Evolutionary conservation across 2,797 vertebrate species (phyloP).

Genomic region (Euthynnus affinis): DNA sequence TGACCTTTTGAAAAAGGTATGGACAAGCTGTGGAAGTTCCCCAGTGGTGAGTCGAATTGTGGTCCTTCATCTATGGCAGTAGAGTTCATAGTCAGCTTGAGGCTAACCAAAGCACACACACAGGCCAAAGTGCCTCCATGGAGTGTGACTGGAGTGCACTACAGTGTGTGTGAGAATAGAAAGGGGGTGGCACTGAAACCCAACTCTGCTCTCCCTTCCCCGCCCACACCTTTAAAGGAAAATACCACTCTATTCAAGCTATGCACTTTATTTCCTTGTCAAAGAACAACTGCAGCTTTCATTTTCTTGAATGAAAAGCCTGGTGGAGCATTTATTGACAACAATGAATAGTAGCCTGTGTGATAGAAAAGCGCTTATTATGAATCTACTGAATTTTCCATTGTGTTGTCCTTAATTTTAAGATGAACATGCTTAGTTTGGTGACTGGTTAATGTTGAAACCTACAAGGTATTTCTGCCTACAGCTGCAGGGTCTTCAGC

Average conservation of each 20-base stretch:
- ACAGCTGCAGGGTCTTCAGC: no score
- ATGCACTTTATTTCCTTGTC: conserved; percentile 49
- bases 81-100: conserved; percentile 45
- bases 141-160: conserved; percentile 32
- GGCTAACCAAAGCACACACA: conserved; percentile 10
- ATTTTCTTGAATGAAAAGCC: conserved; percentile 31
- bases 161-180: conserved; percentile 40
- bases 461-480: no score
- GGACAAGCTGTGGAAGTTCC: conserved; percentile 39
- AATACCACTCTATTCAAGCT: conserved; percentile 57
- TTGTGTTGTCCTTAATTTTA: neutral
- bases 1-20: conserved; percentile 54
- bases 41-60: conserved; percentile 24
- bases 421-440: neutral
- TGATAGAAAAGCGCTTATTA: neutral
- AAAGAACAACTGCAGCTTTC: conserved; percentile 29
- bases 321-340: conserved; percentile 12
- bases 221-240: conserved; percentile 78
- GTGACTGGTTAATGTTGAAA: no score
- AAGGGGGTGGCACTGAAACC: conserved; percentile 75
- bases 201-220: conserved; percentile 51
- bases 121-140: conserved; percentile 43
- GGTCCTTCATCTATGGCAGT: conserved; percentile 67
- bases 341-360: conserved; percentile 17
- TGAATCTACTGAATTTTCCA: neutral